Base-by-base conservation (phyloP, 2,113 vertebrate species). In the Hemichromis elongatus region DNA sequence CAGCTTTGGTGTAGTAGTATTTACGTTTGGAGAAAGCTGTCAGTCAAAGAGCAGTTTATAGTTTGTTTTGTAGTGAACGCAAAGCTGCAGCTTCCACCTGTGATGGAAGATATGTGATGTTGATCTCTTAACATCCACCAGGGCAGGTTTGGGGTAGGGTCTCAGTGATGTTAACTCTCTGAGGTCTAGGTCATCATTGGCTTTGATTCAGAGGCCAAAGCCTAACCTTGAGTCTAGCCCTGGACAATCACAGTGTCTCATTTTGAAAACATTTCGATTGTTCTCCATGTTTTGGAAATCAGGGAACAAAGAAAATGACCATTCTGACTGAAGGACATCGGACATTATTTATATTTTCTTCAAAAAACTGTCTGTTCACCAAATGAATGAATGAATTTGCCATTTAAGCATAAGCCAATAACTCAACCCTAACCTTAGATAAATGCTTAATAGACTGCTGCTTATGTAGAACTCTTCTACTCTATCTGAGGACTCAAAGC, bases 351-450 rank as follows among this genome's bases (percentile, higher is more conserved):
- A 70, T 45, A 24, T 26, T 26, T 18, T 70, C 12, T 45, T 16
- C 3, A 61, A 0, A 24, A 1, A 9, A 68, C 42, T n/a, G n/a
- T 1, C 2, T 24, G 7, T 42, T 63, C 0, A 0, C 33, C 2
- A 63, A 63, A 21, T n/a, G n/a, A n/a, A n/a, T n/a, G n/a, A n/a
- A n/a, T n/a, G n/a, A n/a, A n/a, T n/a, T 14, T 40, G 35, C 19
- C 6, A 28, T 47, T 50, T 47, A 30, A 50, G 24, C 24, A 47
- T 47, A 50, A 30, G 40, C 9, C 28, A 12, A 26, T 14, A 70
- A 18, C 66, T 4, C 68, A 73, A 19, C 24, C 68, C 9, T 30
- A 50, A 73, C 66, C 66, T 45, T 47, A 70, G 66, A 28, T 3
- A 70, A 70, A 70, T 47, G 63, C 21, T 45, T 68, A 24, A 24